Evolutionary conservation across 2,113 vertebrate species (phyloP), one percentile per base, ranked within the genome.

Genomic region (Amphiprion ocellaris): DNA sequence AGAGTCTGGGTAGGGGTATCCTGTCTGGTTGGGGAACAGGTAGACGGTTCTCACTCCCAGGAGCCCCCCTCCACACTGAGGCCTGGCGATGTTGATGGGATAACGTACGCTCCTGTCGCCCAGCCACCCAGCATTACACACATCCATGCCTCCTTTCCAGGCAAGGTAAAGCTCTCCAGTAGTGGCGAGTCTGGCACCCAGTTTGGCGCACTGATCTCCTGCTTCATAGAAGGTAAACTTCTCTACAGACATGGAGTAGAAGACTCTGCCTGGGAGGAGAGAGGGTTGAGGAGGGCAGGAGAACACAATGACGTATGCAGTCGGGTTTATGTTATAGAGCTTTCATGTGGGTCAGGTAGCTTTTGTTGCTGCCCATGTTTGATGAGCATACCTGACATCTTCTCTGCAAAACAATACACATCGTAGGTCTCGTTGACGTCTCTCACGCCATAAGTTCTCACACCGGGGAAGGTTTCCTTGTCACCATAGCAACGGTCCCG

Each of bases 361-460:
- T 41, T 64, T 46, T 37, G 17, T 6, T 26, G 16, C 37, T 28
- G 11, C 19, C 6, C 14, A 23, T 53, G 21, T 62, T 17, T 14
- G 12, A 39, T 24, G 8, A 67, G 15, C 8, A 7, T 94, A 99
- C 98, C 98, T 94, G 96, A 90, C 95, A 98, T 96, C 84, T 98
- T 96, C 84, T 98, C 96, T n/a, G 97, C 96, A 44, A 98, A 99
- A 79, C 98, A 99, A 92, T 99, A 99, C 69, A 99, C 98, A 4
- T 99, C 98, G 0, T 98, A 99, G 19, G 97, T 99, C 93, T 99
- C 98, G 4, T 98, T 96, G 81, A 94, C 93, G 11, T 99, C 97
- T 15, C 97, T 95, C 76, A 99, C 88, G 16, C 98, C 98, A 0
- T 99, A 99, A 9, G 97, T 99, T 71, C 98, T 96, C 78, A 99